Evolutionary conservation across 2,113 vertebrate species (phyloP), one percentile per base, ranked within the genome.

Genomic region (Phaetusa simplex): DNA sequence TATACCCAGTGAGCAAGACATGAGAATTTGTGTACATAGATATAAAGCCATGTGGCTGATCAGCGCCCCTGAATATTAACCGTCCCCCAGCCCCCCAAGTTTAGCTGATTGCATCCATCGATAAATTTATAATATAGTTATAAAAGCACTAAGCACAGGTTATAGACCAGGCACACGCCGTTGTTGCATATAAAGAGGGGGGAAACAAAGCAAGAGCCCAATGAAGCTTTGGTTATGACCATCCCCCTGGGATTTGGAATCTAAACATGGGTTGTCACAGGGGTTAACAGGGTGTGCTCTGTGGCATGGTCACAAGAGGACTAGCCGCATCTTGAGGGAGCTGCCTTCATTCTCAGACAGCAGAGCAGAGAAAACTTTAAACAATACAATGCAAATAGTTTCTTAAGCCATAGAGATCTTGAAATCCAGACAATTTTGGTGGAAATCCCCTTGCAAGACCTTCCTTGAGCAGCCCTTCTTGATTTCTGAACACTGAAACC

Each of bases 1-100:
- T 70, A 67, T 86, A 93, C 43, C 40, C 18, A 8, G 62, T 95
- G 93, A 95, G 92, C 70, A 86, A 95, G 72, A 87, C 80, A 67
- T 23, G 86, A 92, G 88, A 78, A 86, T 96, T 95, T 53, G 42
- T 24, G 38, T 30, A 86, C 52, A 69, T 62, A 88, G 55, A 69
- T 62, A 53, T 34, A 91, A 76, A 73, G 30, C 43, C 38, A 45
- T 36, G 65, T 71, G 74, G 65, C 38, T 81, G 77, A 62, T 84
- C 64, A 55, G 9, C 38, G 26, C 27, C 58, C 29, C 76, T 82
- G 20, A 81, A 36, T 81, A 45, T 70, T 40, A 85, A 79, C n/a
- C 32, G 42, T 5, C 4, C 7, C 5, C 26, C 30, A 18, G 19
- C 14, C 7, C 19, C 14, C 15, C 12, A 66, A 11, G 38, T 80